Percentiles rank a stretch among this genome's conserved stretches.
phyloP scores from a whole-genome alignment of 1,140 invertebrate species.

The Cotesia vestalis region DNA sequence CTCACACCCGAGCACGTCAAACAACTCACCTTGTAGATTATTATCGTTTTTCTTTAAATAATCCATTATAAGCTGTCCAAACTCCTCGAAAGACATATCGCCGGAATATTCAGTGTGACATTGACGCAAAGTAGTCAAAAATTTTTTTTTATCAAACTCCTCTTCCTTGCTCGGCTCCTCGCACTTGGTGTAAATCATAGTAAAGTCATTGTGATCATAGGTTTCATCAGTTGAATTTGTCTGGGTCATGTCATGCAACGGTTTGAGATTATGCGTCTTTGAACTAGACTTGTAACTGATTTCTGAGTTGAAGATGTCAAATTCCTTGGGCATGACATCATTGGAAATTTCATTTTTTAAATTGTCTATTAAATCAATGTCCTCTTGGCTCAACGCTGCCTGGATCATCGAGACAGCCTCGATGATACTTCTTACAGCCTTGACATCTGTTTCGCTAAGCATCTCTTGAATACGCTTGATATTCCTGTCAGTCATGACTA shows the following conservation, averaged over 20 bases:
- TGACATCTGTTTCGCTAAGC: background rate
- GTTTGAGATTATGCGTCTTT: background rate
- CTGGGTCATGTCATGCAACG: conserved; percentile 46
- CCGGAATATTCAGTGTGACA: conserved; percentile 60
- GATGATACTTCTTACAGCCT: conserved; percentile 3
- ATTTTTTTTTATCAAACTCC: conserved; percentile 69
- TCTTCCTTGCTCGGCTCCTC: conserved; percentile 53
- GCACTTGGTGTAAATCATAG: conserved; percentile 47
- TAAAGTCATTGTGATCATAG: conserved; percentile 47
- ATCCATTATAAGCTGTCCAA: conserved; percentile 70
- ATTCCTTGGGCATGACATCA: background rate
- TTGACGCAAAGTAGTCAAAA: conserved; percentile 69
- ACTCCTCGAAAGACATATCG: conserved; percentile 68
- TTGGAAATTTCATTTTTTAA: background rate
- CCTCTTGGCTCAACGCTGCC: conserved; percentile 7
- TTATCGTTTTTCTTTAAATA: conserved; percentile 74
- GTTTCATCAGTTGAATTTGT: conserved; percentile 31
- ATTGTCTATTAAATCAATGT: conserved; percentile 5
- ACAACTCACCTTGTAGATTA: conserved; percentile 86
- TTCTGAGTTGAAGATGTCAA: background rate
- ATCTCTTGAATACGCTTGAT: conserved; percentile 12
- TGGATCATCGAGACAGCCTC: conserved; percentile 16
- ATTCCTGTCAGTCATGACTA: conserved; percentile 9
- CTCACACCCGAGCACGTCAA: conserved; percentile 89
- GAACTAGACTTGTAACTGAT: background rate